Percentiles rank a stretch among this genome's conserved stretches.
phyloP scores from a whole-genome alignment of 2,888 invertebrate genomes.

The Dascillus cervinus region DNA sequence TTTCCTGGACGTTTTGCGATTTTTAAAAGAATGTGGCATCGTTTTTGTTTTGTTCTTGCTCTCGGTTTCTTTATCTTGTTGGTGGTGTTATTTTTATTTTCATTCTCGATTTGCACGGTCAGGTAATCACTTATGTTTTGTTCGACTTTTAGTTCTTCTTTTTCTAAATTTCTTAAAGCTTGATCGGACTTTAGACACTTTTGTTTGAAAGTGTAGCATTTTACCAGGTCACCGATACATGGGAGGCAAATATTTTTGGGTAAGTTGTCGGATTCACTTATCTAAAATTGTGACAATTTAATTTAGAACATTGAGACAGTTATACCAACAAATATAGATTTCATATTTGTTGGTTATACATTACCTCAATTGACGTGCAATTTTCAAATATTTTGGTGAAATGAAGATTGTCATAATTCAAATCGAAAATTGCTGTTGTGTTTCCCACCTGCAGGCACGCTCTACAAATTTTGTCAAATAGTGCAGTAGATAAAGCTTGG shows the following conservation, averaged over 20 bases:
- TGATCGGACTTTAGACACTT: conserved; percentile 1
- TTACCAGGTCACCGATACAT: conserved; percentile 2
- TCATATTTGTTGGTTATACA: neutral
- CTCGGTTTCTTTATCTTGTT: neutral
- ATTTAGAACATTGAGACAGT: neutral
- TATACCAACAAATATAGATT: no score
- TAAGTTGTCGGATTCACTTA: neutral
- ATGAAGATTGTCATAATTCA: conserved; percentile 4
- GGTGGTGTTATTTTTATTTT: neutral
- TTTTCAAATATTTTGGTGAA: conserved; percentile 4
- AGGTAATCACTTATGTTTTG: neutral
- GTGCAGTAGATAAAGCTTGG: neutral
- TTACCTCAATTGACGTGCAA: conserved; percentile 5
- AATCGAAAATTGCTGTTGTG: conserved; percentile 1
- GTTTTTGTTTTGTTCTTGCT: neutral
- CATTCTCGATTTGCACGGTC: neutral
- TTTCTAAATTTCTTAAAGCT: conserved; percentile 1
- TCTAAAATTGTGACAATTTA: neutral
- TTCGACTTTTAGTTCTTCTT: neutral
- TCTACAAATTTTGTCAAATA: conserved; percentile 8
- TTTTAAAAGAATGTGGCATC: neutral
- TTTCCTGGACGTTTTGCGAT: no score
- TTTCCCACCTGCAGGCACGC: conserved; percentile 5
- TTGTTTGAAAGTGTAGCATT: conserved; percentile 1
- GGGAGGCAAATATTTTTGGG: conserved; percentile 3